phyloP scores from a whole-genome alignment of 2,888 invertebrate genomes.

The Patella pellucida region DNA sequence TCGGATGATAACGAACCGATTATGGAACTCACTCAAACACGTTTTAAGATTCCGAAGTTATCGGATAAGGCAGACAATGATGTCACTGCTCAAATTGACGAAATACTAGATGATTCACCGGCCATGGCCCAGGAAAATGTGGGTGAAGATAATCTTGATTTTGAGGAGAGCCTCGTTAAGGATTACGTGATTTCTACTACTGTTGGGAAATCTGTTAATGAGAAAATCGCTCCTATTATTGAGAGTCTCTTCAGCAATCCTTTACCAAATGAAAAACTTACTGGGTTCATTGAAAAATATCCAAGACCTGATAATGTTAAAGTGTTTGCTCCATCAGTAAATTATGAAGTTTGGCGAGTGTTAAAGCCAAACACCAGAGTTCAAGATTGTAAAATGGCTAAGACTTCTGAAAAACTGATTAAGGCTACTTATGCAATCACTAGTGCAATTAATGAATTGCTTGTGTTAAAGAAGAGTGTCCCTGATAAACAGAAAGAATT shows the following conservation, averaged over 20 bases:
- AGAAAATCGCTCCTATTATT: not conserved
- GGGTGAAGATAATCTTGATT: slow-evolving; percentile 1
- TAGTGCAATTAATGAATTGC: not conserved
- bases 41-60: not conserved
- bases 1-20: not conserved
- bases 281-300: slow-evolving; percentile 8
- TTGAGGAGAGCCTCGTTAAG: not conserved
- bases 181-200: not conserved
- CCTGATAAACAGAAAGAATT: not conserved
- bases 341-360: not conserved
- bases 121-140: not conserved
- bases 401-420: not conserved
- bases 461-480: not conserved
- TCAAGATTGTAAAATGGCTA: not conserved
- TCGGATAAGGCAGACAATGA: not conserved
- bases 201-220: not conserved
- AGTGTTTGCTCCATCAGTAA: not conserved
- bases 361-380: not conserved
- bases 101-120: not conserved
- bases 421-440: not conserved
- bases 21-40: not conserved
- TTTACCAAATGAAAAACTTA: not conserved
- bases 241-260: slow-evolving; percentile 6
- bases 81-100: not conserved
- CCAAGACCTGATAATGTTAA: not conserved